Conservation (phyloP, 2,888 invertebrate species). For the Drosophila testacea region DNA sequence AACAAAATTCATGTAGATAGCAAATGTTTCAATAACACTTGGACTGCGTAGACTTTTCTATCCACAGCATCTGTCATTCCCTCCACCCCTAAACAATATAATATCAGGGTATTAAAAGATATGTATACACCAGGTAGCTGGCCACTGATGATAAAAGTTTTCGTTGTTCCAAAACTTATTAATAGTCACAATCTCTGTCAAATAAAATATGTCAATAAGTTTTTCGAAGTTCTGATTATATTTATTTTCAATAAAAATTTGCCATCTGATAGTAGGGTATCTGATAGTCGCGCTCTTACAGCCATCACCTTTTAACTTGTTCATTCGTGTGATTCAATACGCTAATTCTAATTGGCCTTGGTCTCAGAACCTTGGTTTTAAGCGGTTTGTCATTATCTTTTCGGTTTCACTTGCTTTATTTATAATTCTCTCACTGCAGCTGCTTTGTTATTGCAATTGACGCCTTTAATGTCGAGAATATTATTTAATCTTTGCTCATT, state of each 20-base stretch:
- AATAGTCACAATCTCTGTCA: too few relatives aligned
- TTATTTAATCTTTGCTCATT: slow-evolving; percentile 9
- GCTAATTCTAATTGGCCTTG: slow-evolving; percentile 13
- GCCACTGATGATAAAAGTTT: not conserved
- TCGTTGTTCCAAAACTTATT: too few relatives aligned
- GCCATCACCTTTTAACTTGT: not conserved
- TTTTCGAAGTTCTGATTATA: too few relatives aligned
- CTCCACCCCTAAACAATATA: not conserved
- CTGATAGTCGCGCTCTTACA: slow-evolving; percentile 1
- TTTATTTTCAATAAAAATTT: too few relatives aligned
- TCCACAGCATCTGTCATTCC: not conserved
- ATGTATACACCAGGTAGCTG: not conserved
- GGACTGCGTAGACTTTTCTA: slow-evolving; percentile 1
- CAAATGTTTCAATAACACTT: slow-evolving; percentile 39
- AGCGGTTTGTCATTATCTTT: slow-evolving; percentile 14
- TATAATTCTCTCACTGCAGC: slow-evolving; percentile 15
- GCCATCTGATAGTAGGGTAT: not conserved
- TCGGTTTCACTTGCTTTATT: slow-evolving; percentile 10
- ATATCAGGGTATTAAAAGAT: not conserved
- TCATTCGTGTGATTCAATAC: slow-evolving; percentile 10
- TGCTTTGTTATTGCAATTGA: slow-evolving; percentile 12
- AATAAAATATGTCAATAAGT: too few relatives aligned
- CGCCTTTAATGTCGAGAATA: slow-evolving; percentile 8
- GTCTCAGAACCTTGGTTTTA: slow-evolving; percentile 14
- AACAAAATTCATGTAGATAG: slow-evolving; percentile 4